Conservation (phyloP, 2,888 invertebrate genomes). For the Scaptomyza cyrtandrae region DNA sequence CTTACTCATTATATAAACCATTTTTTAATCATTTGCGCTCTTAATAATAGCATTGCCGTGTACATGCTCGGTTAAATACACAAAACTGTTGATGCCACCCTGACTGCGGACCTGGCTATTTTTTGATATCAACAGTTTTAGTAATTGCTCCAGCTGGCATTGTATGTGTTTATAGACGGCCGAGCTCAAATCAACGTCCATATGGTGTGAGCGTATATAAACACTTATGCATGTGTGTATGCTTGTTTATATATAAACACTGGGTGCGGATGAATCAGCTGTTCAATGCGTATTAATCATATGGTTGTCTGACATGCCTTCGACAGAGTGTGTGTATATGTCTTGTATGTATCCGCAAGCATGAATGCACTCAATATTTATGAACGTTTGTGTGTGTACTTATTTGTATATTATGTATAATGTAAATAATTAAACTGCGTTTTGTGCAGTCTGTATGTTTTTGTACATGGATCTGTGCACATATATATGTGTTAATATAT, state of each 20-base stretch:
- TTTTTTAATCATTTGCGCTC: not conserved
- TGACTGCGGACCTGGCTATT: constrained; percentile 52
- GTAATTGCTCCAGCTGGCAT: constrained; percentile 62
- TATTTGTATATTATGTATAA: constrained; percentile 5
- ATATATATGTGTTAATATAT: not conserved
- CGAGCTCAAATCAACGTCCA: constrained; percentile 42
- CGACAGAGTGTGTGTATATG: constrained; percentile 26
- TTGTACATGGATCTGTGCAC: constrained; percentile 11
- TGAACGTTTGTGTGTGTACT: not conserved
- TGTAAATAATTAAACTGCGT: constrained; percentile 13
- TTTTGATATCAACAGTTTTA: constrained; percentile 66
- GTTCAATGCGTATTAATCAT: constrained; percentile 76
- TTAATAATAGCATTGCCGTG: not conserved
- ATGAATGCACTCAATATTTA: constrained; percentile 11
- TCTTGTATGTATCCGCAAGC: constrained; percentile 12
- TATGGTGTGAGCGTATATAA: constrained; percentile 32
- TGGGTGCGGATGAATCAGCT: constrained; percentile 69
- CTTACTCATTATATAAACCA: not conserved
- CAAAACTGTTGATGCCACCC: constrained; percentile 2
- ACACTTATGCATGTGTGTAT: constrained; percentile 11
- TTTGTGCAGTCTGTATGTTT: constrained; percentile 18
- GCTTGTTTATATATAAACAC: constrained; percentile 29
- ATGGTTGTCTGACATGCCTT: constrained; percentile 64
- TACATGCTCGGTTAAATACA: not conserved
- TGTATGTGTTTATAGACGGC: constrained; percentile 23